phyloP scores from a whole-genome alignment of 1,140 invertebrate species.

The Ylistrum balloti region DNA sequence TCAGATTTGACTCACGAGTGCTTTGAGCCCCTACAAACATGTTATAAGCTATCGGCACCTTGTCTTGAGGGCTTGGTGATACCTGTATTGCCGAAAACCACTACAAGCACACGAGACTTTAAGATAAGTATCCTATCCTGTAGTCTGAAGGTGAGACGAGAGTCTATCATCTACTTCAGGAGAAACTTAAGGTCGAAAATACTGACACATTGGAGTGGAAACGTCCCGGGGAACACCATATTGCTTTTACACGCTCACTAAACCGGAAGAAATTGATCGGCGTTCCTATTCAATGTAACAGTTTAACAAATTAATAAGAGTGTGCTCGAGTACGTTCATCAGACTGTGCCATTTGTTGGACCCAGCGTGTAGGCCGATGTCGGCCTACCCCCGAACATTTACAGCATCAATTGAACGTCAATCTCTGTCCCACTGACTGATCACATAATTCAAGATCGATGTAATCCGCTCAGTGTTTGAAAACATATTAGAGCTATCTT shows the following conservation, averaged over 20 bases:
- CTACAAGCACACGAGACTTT: neutral
- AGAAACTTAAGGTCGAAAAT: neutral
- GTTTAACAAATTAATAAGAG: slow-evolving; percentile 16
- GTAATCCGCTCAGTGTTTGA: neutral
- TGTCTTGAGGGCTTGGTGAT: neutral
- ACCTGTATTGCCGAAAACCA: neutral
- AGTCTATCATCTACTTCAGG: slow-evolving; percentile 14
- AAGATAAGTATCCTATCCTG: neutral
- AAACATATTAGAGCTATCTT: neutral
- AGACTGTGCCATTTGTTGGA: neutral
- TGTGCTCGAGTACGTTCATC: slow-evolving; percentile 13
- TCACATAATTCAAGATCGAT: neutral
- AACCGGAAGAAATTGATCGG: slow-evolving; percentile 17
- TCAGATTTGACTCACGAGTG: neutral
- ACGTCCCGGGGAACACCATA: neutral
- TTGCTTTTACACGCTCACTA: slow-evolving; percentile 24
- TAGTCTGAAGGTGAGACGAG: neutral
- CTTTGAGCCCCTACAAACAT: neutral
- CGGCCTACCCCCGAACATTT: neutral
- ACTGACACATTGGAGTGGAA: neutral
- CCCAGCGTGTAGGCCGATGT: neutral
- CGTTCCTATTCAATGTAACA: neutral
- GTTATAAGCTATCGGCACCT: neutral
- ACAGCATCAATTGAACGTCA: neutral
- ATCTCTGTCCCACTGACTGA: neutral